These are phyloP conservation scores for Fulica atra DNA, from an alignment of 2,113 vertebrate species.

Conservation along the genomic window DNA sequence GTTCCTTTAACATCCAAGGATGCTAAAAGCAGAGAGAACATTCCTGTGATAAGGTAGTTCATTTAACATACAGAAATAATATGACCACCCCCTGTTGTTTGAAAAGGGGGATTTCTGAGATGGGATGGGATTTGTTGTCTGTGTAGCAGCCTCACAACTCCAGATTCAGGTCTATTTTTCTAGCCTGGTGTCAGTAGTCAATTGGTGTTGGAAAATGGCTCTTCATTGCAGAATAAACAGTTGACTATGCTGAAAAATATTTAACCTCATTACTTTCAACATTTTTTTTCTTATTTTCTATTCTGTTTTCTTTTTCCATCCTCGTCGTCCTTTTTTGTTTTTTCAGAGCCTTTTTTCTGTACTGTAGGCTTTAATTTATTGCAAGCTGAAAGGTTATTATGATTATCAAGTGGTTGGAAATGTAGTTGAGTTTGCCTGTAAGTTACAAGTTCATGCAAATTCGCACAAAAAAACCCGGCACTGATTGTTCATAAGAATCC, in stretches of 20 bases:
- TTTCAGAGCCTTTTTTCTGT: neutral
- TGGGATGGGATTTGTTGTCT: neutral
- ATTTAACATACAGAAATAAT: neutral
- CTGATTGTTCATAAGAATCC: neutral
- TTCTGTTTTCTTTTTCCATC: neutral
- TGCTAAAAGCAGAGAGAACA: neutral
- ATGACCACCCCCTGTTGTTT: neutral
- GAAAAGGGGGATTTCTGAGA: neutral
- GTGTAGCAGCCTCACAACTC: neutral
- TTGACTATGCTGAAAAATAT: neutral
- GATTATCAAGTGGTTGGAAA: neutral
- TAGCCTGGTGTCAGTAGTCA: neutral
- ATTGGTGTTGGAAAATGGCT: neutral
- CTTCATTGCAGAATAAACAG: neutral
- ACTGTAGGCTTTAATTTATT: neutral
- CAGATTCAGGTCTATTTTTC: neutral
- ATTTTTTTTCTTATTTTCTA: neutral
- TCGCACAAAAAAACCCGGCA: neutral
- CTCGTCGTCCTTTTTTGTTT: neutral
- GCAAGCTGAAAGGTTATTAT: neutral
- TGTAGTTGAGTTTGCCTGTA: neutral
- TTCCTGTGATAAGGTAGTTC: neutral
- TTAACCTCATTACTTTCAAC: neutral
- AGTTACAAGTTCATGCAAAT: neutral
- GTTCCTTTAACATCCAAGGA: neutral